These are phyloP conservation scores for Himalopsyche japonica DNA, from an alignment of 2,888 invertebrate genomes.

Conservation along the genomic window DNA sequence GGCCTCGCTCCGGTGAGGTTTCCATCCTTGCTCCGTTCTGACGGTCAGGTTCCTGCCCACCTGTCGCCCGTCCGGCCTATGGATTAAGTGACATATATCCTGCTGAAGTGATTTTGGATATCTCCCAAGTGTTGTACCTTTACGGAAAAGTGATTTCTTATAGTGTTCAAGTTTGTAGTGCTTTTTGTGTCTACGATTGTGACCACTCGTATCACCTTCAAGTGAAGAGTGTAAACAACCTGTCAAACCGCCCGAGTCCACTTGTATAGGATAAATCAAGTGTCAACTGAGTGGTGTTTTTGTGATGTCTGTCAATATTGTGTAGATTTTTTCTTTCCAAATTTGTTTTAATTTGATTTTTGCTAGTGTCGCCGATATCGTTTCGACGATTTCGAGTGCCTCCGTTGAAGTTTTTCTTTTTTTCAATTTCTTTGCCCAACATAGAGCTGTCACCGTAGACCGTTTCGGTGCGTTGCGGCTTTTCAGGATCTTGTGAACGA, in stretches of 20 bases:
- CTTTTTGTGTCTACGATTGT: not conserved
- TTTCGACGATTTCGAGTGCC: not conserved
- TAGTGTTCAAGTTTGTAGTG: not conserved
- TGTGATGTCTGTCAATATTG: not conserved
- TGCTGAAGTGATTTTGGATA: not conserved
- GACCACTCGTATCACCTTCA: not conserved
- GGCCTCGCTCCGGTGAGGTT: not conserved
- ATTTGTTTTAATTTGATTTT: not conserved
- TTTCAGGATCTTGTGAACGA: slow-evolving; percentile 28
- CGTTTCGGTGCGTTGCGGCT: slow-evolving; percentile 12
- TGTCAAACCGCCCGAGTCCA: not conserved
- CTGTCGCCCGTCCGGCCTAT: not conserved
- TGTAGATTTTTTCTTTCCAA: not conserved
- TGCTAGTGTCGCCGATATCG: not conserved
- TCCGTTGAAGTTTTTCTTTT: not conserved
- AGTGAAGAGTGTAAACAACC: not conserved
- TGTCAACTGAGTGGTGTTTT: not conserved
- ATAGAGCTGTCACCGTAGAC: not conserved
- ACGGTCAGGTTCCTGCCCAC: not conserved
- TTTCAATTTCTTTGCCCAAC: not conserved
- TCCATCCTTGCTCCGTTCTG: not conserved
- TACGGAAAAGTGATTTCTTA: not conserved
- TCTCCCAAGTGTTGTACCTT: not conserved
- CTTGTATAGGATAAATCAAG: not conserved
- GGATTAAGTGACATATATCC: not conserved